Evolutionary conservation across 2,113 vertebrate genomes (phyloP), one percentile per base, ranked within the genome.

Genomic region (Oncorhynchus tshawytscha): DNA sequence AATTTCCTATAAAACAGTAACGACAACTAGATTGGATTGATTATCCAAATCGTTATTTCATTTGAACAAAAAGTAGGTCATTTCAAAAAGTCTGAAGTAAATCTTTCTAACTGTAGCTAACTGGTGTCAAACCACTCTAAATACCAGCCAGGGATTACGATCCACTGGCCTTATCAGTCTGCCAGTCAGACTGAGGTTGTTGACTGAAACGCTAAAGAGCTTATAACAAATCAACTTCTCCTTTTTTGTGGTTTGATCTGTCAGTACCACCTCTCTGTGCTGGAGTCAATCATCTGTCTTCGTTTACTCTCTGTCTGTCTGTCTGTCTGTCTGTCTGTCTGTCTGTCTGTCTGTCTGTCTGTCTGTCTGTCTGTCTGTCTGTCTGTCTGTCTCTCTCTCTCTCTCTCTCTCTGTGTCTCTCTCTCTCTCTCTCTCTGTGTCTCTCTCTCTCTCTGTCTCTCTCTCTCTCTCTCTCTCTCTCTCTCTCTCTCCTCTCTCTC

Each of bases 401-500:
- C 25, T 25, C 25, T 2, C 25, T 3, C 27, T 27, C 27, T 2
- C 25, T 25, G 1, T 25, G 0, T 25, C 25, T 25, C 25, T 25
- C 25, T 25, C 25, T 25, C 25, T 25, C 1, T 25, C 25, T 25
- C 25, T 25, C 25, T 24, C 24, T 24, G 24, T 24, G 24, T 24
- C 24, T 25, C 25, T 2, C 25, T 2, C 25, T 25, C 25, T 25
- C 25, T 2, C 25, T 2, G 1, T 0, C 25, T 2, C 25, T 2
- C 25, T 27, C 25, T 27, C 0, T 3, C 27, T 27, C 27, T 27
- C 2, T 27, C 27, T 3, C 27, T 27, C 27, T 27, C 2, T 27
- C 27, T 27, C 2, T 3, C 27, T 27, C 4, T 0, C 4, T 0
- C 4, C 27, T 4, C 27, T 0, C 27, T 29, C 0, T 29, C 0